Conservation (phyloP, 1,140 invertebrate genomes). For the Drosophila willistoni region DNA sequence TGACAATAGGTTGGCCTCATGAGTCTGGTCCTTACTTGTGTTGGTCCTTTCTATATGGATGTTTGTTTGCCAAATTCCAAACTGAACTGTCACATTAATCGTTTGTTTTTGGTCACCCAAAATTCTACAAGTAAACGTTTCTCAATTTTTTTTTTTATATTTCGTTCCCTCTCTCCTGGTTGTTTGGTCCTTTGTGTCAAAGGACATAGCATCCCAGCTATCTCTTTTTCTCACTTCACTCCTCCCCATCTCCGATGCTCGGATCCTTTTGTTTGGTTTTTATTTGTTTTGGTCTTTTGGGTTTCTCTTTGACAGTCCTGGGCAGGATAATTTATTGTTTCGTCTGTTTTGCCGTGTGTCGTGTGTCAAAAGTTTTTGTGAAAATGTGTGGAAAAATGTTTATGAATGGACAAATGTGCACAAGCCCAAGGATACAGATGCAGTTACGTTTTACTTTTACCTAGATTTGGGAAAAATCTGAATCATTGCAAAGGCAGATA, state of each 20-base stretch:
- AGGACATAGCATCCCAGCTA: slow-evolving; percentile 52
- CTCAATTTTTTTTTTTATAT: slow-evolving; percentile 41
- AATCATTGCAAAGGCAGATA: slow-evolving; percentile 63
- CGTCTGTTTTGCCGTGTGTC: slow-evolving; percentile 69
- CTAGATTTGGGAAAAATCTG: slow-evolving; percentile 45
- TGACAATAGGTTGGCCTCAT: slow-evolving; percentile 7
- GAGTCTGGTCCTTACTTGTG: not conserved
- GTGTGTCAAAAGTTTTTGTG: slow-evolving; percentile 79
- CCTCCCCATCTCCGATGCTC: slow-evolving; percentile 18
- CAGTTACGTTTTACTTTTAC: slow-evolving; percentile 38
- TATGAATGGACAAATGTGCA: slow-evolving; percentile 67
- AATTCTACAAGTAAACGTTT: slow-evolving; percentile 73
- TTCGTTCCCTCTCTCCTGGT: slow-evolving; percentile 11
- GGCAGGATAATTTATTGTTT: slow-evolving; percentile 74
- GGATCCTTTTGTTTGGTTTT: slow-evolving; percentile 46
- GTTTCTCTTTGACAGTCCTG: slow-evolving; percentile 50
- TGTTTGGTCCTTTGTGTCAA: slow-evolving; percentile 49
- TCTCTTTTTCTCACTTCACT: not conserved
- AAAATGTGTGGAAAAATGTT: slow-evolving; percentile 69
- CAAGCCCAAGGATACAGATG: slow-evolving; percentile 19
- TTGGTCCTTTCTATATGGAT: slow-evolving; percentile 11
- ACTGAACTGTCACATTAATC: slow-evolving; percentile 82
- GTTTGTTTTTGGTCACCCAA: slow-evolving; percentile 79
- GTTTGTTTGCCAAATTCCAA: slow-evolving; percentile 44
- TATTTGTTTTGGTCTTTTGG: slow-evolving; percentile 71